Evolutionary conservation across 2,797 vertebrate species (phyloP), one percentile per base, ranked within the genome.

Genomic region (Centroberyx gerrardi): DNA sequence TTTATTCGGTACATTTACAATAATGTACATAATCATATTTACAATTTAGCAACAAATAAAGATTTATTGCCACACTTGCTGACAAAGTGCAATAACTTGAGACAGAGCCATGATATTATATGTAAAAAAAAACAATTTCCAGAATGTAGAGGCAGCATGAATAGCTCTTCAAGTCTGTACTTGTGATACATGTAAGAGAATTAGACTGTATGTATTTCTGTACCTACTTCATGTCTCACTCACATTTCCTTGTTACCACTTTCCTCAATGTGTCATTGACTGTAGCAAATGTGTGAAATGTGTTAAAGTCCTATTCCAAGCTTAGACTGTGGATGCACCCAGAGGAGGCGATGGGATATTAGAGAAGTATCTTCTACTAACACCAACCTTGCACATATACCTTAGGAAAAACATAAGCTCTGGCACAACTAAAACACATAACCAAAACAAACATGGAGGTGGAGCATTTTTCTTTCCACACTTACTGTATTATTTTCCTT

Each of bases 1-100:
- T 90, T 89, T 87, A 90, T 87, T 90, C 5, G 33, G 17, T 33
- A 44, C 0, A 85, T 76, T 78, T 73, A 78, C 61, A 86, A 42
- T 63, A n/a, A n/a, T n/a, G 17, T 13, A 62, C 5, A 56, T 10
- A 61, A 27, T 15, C 29, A 84, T 76, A 78, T 65, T 73, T 72
- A 85, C 64, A 84, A 64, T 48, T 55, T 5, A 64, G 10, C 31
- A 70, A 49, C 22, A 74, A 44, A 68, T 29, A 52, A 46, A 31
- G 17, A 66, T 9, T n/a, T 0, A 58, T 55, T 40, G 15, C 10
- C 9, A 63, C 4, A 68, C 28, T n/a, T 59, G 0, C 6, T 65
- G 10, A 59, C 52, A 44, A 38, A 33, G 22, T 51, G 6, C 5
- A 28, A 5, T 51, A 14, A 4, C 18, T 8, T 22, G 52, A 72